Evolutionary conservation across 2,888 invertebrate genomes (phyloP), one percentile per base, ranked within the genome.

Genomic region (Andrena hattorfiana): DNA sequence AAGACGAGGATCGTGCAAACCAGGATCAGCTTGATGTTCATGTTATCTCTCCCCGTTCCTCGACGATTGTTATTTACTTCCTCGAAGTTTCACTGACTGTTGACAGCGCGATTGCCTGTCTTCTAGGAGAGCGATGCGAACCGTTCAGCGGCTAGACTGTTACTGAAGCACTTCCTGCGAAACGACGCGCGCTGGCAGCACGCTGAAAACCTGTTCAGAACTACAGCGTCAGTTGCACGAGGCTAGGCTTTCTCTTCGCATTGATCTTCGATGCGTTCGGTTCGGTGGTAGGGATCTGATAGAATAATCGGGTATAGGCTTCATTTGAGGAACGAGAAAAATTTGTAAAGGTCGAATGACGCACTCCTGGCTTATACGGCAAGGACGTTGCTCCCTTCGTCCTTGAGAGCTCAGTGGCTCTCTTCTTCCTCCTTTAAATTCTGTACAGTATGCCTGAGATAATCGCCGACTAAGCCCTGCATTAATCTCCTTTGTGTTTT

Each of bases 221-320:
- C 64, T 54, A 62, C 62, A 77, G 62, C 70, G 54, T 77, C 62
- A 74, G 42, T 70, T 69, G 69, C 64, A 30, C 60, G 23, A 23
- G 49, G 59, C 23, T 73, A 78, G 77, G 87, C 90, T 91, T 91
- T 91, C 91, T 87, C 90, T 84, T 89, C 67, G 73, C 86, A 85
- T 82, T 68, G 86, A 87, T 85, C 75, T 80, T 69, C 63, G 26
- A 68, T 35, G 64, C 35, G 13, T 42, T 74, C 23, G 16, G 48
- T 6, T 4, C 30, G 48, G 13, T 72, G 72, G 79, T 79, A 78
- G 82, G 79, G 79, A 86, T 73, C 28, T 16, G 26, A 42, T 64
- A 48, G 23, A 77, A 67, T 32, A 30, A 51, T 59, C 48, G 60
- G 28, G 0, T 7, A 42, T 42, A 26, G 28, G 23, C 28, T n/a